Conservation (phyloP, 2,888 invertebrate genomes). For the Loripinus fragilis region DNA sequence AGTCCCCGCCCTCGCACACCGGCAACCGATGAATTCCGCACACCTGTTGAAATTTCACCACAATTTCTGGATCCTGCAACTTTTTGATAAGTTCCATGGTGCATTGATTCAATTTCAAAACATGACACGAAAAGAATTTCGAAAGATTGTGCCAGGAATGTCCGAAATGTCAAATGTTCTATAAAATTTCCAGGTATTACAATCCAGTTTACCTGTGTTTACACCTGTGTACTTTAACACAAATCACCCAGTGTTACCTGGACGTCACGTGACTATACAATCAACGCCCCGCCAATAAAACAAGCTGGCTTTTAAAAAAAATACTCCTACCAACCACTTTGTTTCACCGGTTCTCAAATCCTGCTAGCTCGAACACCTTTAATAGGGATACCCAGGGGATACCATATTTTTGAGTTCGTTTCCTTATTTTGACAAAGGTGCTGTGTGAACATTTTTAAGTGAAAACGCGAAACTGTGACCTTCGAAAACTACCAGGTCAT, state of each 20-base stretch:
- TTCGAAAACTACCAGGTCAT: too few relatives aligned
- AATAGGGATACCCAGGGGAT: too few relatives aligned
- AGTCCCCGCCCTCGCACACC: conserved; percentile 25
- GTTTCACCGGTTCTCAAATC: too few relatives aligned
- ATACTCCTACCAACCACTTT: too few relatives aligned
- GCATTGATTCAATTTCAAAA: not conserved
- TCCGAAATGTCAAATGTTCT: not conserved
- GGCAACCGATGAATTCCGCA: conserved; percentile 62
- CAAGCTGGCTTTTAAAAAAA: too few relatives aligned
- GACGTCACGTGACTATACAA: conserved; percentile 9
- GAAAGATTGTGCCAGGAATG: not conserved
- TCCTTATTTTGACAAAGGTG: too few relatives aligned
- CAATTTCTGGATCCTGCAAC: conserved; percentile 47
- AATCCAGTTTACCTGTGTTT: not conserved
- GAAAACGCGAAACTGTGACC: too few relatives aligned
- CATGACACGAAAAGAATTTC: not conserved
- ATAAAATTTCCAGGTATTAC: not conserved
- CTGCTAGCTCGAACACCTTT: too few relatives aligned
- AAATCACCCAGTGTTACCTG: conserved; percentile 14
- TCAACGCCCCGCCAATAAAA: not conserved
- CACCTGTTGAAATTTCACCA: conserved; percentile 59
- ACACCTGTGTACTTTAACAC: conserved; percentile 7
- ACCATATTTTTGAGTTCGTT: too few relatives aligned
- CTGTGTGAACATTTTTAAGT: too few relatives aligned
- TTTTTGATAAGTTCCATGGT: conserved; percentile 38